phyloP scores from a whole-genome alignment of 2,113 vertebrate species.

The Hirundichthys speculiger region DNA sequence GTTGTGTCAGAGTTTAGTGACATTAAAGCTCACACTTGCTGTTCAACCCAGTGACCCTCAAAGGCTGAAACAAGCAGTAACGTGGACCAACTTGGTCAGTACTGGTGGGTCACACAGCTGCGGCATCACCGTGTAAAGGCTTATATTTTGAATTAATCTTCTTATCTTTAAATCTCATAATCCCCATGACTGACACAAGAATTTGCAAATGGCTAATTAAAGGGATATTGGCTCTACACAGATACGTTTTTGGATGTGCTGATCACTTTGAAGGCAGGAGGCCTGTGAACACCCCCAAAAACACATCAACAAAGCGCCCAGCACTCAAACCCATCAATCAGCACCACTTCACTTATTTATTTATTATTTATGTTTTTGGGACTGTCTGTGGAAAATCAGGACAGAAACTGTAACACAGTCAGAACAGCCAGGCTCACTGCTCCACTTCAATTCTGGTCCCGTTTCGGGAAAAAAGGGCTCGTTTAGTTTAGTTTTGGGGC shows the following conservation, averaged over 20 bases:
- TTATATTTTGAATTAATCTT: slow-evolving; percentile 6
- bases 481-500: slow-evolving; percentile 36
- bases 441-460: background rate
- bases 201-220: slow-evolving; percentile 3
- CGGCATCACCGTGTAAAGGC: slow-evolving; percentile 13
- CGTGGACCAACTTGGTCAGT: no score
- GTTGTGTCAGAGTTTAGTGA: slow-evolving; percentile 13
- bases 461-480: background rate
- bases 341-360: slow-evolving; percentile 8
- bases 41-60: no score
- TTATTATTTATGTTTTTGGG: no score
- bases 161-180: slow-evolving; percentile 24
- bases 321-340: background rate
- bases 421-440: background rate
- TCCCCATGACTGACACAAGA: slow-evolving; percentile 12
- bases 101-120: no score
- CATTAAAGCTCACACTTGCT: slow-evolving; percentile 24
- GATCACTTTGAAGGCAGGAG: slow-evolving; percentile 18
- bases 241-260: background rate
- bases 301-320: slow-evolving; percentile 29
- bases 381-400: background rate
- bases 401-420: slow-evolving; percentile 1
- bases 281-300: slow-evolving; percentile 17
- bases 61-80: no score
- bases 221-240: background rate